Evolutionary conservation across 2,888 invertebrate species (phyloP), one percentile per base, ranked within the genome.

Genomic region (Drosophila engyochracea): DNA sequence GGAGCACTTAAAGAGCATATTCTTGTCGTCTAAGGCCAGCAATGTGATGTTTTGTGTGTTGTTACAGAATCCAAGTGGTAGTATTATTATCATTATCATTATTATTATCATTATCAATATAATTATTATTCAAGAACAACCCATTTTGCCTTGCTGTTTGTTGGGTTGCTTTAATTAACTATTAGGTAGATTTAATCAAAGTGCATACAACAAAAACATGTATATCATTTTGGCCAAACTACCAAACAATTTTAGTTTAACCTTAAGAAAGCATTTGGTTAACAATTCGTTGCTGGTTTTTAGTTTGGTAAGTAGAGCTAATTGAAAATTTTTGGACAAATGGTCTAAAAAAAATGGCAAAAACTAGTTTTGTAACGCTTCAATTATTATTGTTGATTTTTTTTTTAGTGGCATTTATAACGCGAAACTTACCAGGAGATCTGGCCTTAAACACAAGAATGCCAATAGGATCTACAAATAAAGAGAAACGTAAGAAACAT

Each of bases 361-460:
- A 22, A 67, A 39, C 63, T 62, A 68, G 19, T 62, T 66, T 69
- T 70, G 57, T 55, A 68, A 62, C 75, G 76, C 70, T 59, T 78
- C 72, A 63, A 66, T 72, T 63, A 65, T 64, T 59, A 62, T 57
- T 47, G 22, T 25, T 47, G 22, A 25, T 16, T 47, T 47, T 47
- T 47, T 66, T 65, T 74, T 78, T 66, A 82, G 74, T 82, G 87
- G 91, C 90, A 90, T 86, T 91, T 91, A 85, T 85, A 90, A 90
- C 93, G 92, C 93, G 91, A 92, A 86, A 95, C 95, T 95, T 95
- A 95, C 95, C 95, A 95, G 95, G 94, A 95, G 95, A 94, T 95
- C 95, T 95, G 95, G 95, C 95, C 95, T 95, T 95, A 95, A 95
- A 95, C 95, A 95, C 95, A 95, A 95, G 95, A 95, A 95, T 95